A percentile compares a stretch with the other conserved stretches of the same genome.
Evolutionary conservation across 2,888 invertebrate species (phyloP).

Genomic region (Lasius platythorax): DNA sequence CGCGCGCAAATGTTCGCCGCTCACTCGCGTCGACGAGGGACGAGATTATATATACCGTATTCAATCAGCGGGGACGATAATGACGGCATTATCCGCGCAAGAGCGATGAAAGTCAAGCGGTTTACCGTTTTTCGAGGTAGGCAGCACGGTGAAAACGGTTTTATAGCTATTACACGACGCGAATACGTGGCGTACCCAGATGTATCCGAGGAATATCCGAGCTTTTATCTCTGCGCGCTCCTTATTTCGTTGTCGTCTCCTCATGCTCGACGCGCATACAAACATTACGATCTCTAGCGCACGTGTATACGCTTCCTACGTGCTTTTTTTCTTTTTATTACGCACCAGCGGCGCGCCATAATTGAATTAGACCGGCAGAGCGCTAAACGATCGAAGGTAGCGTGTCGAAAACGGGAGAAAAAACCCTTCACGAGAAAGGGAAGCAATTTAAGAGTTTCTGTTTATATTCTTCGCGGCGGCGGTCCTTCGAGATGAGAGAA

Average conservation of each 20-base stretch:
- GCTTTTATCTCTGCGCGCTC: slow-evolving; percentile 45
- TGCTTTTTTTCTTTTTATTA: slow-evolving; percentile 59
- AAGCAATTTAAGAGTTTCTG: slow-evolving; percentile 76
- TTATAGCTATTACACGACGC: slow-evolving; percentile 50
- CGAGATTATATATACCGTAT: slow-evolving; percentile 71
- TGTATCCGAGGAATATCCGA: slow-evolving; percentile 26
- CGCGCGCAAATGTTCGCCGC: slow-evolving; percentile 41
- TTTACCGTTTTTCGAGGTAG: slow-evolving; percentile 67
- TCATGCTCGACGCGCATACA: slow-evolving; percentile 1
- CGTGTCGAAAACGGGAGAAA: slow-evolving; percentile 6
- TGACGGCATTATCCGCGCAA: slow-evolving; percentile 70
- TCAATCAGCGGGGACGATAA: slow-evolving; percentile 72
- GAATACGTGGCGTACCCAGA: slow-evolving; percentile 11
- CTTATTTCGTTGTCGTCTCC: neutral
- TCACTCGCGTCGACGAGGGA: slow-evolving; percentile 44
- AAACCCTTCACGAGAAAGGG: slow-evolving; percentile 61
- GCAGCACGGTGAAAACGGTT: slow-evolving; percentile 56
- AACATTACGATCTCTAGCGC: slow-evolving; percentile 1
- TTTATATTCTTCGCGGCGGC: slow-evolving; percentile 66
- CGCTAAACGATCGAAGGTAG: slow-evolving; percentile 68
- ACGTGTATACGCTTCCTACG: slow-evolving; percentile 60
- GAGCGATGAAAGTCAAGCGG: slow-evolving; percentile 68
- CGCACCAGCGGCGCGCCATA: slow-evolving; percentile 59
- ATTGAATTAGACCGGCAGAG: slow-evolving; percentile 71
- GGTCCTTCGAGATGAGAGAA: slow-evolving; percentile 50